Percentiles rank a stretch among this genome's conserved stretches.
These are phyloP conservation scores for Diaperis boleti DNA, from an alignment of 2,888 invertebrate species.

Conservation along the genomic window DNA sequence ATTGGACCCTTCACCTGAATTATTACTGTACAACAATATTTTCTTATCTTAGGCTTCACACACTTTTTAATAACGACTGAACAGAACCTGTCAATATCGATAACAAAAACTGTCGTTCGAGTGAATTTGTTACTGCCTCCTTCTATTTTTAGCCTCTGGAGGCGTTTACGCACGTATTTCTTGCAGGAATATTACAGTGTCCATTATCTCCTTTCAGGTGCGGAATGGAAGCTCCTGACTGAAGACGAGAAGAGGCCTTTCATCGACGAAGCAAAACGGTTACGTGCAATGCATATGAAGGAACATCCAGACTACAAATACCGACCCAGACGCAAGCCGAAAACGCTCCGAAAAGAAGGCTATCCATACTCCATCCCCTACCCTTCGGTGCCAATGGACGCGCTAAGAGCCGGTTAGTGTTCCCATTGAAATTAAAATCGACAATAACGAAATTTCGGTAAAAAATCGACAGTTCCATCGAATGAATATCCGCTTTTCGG, in stretches of 20 bases:
- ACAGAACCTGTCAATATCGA: too few relatives aligned
- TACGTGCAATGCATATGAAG: conserved; percentile 95
- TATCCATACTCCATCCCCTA: conserved; percentile 94
- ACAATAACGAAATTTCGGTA: conserved; percentile 25
- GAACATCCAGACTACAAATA: conserved; percentile 96
- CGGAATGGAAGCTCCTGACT: conserved; percentile 95
- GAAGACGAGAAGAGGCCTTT: conserved; percentile 97
- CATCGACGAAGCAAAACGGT: conserved; percentile 96
- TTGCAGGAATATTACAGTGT: neutral
- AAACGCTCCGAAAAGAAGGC: conserved; percentile 88
- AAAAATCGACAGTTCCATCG: conserved; percentile 12
- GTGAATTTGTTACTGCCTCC: too few relatives aligned
- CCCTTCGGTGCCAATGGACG: conserved; percentile 91
- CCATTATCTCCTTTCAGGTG: conserved; percentile 71
- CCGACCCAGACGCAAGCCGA: conserved; percentile 89
- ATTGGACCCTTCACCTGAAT: too few relatives aligned
- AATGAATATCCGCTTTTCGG: conserved; percentile 29
- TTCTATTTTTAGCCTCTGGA: too few relatives aligned
- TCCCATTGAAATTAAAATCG: conserved; percentile 8
- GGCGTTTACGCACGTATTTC: too few relatives aligned
- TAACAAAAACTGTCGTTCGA: too few relatives aligned
- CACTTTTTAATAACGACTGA: too few relatives aligned
- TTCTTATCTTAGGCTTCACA: too few relatives aligned
- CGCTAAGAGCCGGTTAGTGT: conserved; percentile 83
- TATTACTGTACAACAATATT: too few relatives aligned